Evolutionary conservation across 2,888 invertebrate genomes (phyloP), one percentile per base, ranked within the genome.

Genomic region (Neoitamus cyanurus): DNA sequence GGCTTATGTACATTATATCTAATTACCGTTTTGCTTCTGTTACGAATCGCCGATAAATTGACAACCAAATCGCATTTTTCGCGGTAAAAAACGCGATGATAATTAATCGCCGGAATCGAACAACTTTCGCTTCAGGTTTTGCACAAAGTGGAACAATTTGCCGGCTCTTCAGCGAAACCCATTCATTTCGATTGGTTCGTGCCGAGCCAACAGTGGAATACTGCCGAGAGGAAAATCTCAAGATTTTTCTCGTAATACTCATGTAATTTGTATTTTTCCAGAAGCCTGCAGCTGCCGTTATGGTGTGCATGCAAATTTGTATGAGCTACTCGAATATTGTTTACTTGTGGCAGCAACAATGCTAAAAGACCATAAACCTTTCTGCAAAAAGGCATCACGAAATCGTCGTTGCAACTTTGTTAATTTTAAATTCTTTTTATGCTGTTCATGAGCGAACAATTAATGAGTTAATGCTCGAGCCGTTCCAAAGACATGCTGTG

Each of bases 71-170:
- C 31, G 25, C 11, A 31, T 31, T 25, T 34, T 70, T 70, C 30
- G 31, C 31, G 25, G 70, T 6, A 70, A 13, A 70, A 70, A 70
- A 31, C n/a, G 3, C 15, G 31, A 31, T 30, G 30, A 28, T 70
- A 70, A 7, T 9, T 7, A n/a, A 58, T 58, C 25, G 9, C 7
- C 25, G 20, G 58, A 25, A 25, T 58, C 58, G 58, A 58, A 34
- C 70, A 70, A 70, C 70, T 70, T 70, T 70, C 70, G 28, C 34
- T 70, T 70, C 70, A 30, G 31, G 70, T 69, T 69, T 69, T 30
- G 13, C 4, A 9, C 70, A n/a, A 30, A 31, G 70, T 70, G 70
- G 70, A 70, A 34, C 70, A n/a, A 31, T 70, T 70, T 30, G 25
- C 25, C 70, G 70, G 31, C 31, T 7, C 4, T 31, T 31, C 30